These are phyloP conservation scores for Chrysodeixis includens DNA, from an alignment of 2,888 invertebrate genomes.

Conservation along the genomic window DNA sequence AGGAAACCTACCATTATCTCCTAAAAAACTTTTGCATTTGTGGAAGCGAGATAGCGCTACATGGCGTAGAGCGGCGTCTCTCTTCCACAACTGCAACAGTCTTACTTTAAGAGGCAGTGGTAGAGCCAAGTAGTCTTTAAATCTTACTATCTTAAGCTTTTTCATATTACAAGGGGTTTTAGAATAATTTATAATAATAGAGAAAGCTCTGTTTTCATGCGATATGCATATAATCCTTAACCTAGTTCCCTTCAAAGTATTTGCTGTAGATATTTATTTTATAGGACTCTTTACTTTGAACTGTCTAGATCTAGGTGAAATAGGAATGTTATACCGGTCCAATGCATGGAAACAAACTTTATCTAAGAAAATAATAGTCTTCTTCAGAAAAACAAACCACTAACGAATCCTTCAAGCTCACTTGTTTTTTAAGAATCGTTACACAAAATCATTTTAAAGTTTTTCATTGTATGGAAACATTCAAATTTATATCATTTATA, in stretches of 20 bases:
- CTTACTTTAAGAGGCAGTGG: too few relatives aligned
- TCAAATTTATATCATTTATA: too few relatives aligned
- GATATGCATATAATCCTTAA: conserved; percentile 28
- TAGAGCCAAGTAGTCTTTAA: conserved; percentile 14
- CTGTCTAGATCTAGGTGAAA: background rate
- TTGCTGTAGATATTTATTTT: background rate
- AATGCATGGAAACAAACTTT: too few relatives aligned
- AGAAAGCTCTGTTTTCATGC: conserved; percentile 41
- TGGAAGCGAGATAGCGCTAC: background rate
- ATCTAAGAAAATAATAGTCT: too few relatives aligned
- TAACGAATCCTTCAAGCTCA: too few relatives aligned
- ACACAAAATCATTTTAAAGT: too few relatives aligned
- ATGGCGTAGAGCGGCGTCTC: too few relatives aligned
- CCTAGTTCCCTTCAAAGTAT: conserved; percentile 13
- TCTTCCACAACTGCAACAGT: too few relatives aligned
- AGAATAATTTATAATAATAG: conserved; percentile 17
- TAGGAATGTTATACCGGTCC: background rate
- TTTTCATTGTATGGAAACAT: too few relatives aligned
- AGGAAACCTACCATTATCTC: background rate
- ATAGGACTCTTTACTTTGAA: background rate
- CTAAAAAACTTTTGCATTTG: too few relatives aligned
- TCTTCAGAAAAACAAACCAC: too few relatives aligned
- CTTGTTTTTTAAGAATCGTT: too few relatives aligned
- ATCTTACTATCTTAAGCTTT: conserved; percentile 16
- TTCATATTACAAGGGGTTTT: conserved; percentile 11